These are phyloP conservation scores for Branchellion lobata DNA, from an alignment of 2,888 invertebrate species.

Conservation along the genomic window DNA sequence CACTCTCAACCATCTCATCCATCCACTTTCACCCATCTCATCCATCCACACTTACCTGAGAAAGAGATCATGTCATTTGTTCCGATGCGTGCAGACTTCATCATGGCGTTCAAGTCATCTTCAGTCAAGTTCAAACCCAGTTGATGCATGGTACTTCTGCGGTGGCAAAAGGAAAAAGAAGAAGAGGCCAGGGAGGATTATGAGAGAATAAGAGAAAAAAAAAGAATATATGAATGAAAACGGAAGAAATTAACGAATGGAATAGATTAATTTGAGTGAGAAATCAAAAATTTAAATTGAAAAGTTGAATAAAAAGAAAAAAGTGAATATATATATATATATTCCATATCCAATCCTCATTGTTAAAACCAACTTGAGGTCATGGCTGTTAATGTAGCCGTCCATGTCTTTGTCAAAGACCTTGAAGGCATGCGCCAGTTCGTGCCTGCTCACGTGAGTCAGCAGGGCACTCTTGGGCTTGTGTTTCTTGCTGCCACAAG, in stretches of 20 bases:
- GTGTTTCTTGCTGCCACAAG: neutral
- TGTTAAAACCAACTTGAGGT: constrained; percentile 46
- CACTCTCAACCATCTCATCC: too few relatives aligned
- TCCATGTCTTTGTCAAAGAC: constrained; percentile 50
- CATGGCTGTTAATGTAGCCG: constrained; percentile 45
- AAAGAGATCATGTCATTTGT: constrained; percentile 46
- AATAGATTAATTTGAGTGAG: too few relatives aligned
- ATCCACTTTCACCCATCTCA: too few relatives aligned
- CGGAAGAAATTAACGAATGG: neutral
- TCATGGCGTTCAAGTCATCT: constrained; percentile 48
- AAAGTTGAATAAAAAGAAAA: neutral
- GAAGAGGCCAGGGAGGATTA: too few relatives aligned
- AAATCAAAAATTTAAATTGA: neutral
- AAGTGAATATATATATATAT: neutral
- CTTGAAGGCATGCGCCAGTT: constrained; percentile 45
- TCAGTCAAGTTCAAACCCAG: constrained; percentile 47
- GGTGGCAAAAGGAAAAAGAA: neutral
- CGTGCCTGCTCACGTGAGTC: constrained; percentile 39
- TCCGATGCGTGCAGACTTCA: constrained; percentile 48
- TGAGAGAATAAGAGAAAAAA: too few relatives aligned
- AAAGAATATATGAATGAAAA: neutral
- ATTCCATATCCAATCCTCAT: too few relatives aligned
- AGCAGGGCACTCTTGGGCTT: neutral
- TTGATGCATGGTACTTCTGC: constrained; percentile 48
- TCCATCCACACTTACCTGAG: constrained; percentile 41